Base-by-base conservation (phyloP, 2,888 invertebrate species). In the Abrostola tripartita region DNA sequence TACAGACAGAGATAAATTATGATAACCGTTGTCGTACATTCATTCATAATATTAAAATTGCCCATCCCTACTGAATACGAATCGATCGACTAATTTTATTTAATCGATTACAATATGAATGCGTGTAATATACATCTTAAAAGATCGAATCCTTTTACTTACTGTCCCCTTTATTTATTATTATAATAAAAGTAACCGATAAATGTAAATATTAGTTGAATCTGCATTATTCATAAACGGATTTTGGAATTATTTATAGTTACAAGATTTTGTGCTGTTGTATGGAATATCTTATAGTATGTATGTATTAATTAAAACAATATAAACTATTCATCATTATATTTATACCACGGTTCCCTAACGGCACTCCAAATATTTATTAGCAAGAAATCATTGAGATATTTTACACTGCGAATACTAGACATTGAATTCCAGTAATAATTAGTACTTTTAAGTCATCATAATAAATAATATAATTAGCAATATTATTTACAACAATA, bases 61-160 rank as follows among this genome's bases (percentile, higher is more conserved):
- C 61, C 50, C 61, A 57, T 63, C 71, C 67, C 77, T 79, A 47
- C 49, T 57, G 57, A 10, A 57, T 67, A 64, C 59, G 58, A 74
- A 79, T 71, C 77, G 71, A 79, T 78, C 56, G 59, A 66, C 35
- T 70, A 71, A 78, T 71, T 74, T 61, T 72, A 72, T 74, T 62
- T 47, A 52, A 71, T 74, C 64, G 65, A 79, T 78, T 78, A 69
- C 50, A 78, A 78, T 78, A 78, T 69, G 64, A 78, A 78, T 54
- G 64, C 54, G 1, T 42, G 51, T 56, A 54, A 67, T 77, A 76
- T 56, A 44, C 72, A 78, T 76, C 52, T 57, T 67, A 76, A 69
- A 76, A 59, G 54, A 53, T 65, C 36, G 50, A 72, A 59, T 40
- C 50, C 42, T 37, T 53, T 50, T 60, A 59, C 14, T 8, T n/a